phyloP scores from a whole-genome alignment of 1,140 invertebrate genomes.

The Drosophila ogumai region DNA sequence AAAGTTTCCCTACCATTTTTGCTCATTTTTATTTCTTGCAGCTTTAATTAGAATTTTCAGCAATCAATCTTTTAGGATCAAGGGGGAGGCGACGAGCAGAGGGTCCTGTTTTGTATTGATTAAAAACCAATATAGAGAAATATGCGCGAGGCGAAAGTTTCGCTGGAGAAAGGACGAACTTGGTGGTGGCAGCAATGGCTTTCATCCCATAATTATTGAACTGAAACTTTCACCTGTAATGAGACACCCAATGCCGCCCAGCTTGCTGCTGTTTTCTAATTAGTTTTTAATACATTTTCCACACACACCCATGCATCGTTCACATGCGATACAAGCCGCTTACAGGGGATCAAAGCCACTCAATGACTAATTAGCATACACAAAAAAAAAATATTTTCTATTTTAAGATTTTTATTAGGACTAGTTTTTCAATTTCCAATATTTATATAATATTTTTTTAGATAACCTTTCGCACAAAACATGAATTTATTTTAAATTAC shows the following conservation, averaged over 20 bases:
- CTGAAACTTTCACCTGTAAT: constrained; percentile 52
- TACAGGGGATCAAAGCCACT: constrained; percentile 43
- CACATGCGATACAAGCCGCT: constrained; percentile 40
- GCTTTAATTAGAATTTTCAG: constrained; percentile 16
- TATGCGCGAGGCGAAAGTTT: constrained; percentile 9
- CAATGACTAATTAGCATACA: constrained; percentile 48
- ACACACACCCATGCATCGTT: constrained; percentile 3
- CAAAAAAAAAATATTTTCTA: background rate
- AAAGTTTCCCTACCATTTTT: background rate
- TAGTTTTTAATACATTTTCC: constrained; percentile 56
- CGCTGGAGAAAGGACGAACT: constrained; percentile 14
- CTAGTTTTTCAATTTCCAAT: too few species aligned
- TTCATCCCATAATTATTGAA: constrained; percentile 43
- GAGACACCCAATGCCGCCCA: constrained; percentile 1
- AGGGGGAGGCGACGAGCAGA: too few species aligned
- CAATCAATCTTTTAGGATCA: background rate
- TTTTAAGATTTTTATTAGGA: too few species aligned
- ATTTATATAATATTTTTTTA: background rate
- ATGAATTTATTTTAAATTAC: too few species aligned
- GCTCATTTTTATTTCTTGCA: background rate
- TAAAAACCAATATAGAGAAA: constrained; percentile 19
- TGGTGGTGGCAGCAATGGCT: background rate
- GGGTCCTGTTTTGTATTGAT: constrained; percentile 11
- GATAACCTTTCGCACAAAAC: too few species aligned
- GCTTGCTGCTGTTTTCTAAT: constrained; percentile 48